Conservation (phyloP, 2,113 vertebrate species). For the Crotophaga sulcirostris region DNA sequence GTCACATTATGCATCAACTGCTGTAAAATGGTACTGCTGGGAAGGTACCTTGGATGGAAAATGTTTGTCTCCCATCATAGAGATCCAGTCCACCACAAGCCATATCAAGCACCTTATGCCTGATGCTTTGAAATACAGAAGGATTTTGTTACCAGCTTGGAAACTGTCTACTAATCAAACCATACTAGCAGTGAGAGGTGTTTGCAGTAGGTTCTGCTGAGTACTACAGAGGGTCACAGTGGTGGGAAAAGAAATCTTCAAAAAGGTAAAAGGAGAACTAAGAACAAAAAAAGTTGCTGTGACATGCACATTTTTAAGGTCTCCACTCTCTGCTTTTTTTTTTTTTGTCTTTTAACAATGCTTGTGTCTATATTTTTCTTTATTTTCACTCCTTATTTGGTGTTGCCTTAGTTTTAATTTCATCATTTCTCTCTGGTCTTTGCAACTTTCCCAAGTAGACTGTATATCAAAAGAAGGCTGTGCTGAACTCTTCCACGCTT, state of each 20-base stretch:
- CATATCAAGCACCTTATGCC: neutral
- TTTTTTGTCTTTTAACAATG: neutral
- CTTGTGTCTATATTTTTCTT: neutral
- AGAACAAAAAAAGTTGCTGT: neutral
- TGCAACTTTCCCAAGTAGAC: neutral
- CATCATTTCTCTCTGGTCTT: neutral
- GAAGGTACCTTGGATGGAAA: neutral
- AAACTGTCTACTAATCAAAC: slow-evolving; percentile 19
- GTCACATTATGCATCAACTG: neutral
- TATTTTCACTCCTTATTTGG: neutral
- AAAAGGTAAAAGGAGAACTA: neutral
- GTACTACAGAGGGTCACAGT: neutral
- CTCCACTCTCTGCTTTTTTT: neutral
- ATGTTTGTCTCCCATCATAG: neutral
- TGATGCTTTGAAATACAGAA: slow-evolving; percentile 12
- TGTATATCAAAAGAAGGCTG: neutral
- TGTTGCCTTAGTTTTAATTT: neutral
- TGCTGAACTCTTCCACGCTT: neutral
- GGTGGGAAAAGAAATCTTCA: neutral
- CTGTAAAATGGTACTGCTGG: neutral
- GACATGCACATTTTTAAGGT: neutral
- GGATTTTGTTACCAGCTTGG: neutral
- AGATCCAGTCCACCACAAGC: slow-evolving; percentile 8
- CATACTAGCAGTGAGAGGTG: neutral
- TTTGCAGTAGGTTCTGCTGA: neutral